Percentiles rank a stretch among this genome's conserved stretches.
Evolutionary conservation across 2,888 invertebrate species (phyloP).

Genomic region (Eupithecia tripunctaria): DNA sequence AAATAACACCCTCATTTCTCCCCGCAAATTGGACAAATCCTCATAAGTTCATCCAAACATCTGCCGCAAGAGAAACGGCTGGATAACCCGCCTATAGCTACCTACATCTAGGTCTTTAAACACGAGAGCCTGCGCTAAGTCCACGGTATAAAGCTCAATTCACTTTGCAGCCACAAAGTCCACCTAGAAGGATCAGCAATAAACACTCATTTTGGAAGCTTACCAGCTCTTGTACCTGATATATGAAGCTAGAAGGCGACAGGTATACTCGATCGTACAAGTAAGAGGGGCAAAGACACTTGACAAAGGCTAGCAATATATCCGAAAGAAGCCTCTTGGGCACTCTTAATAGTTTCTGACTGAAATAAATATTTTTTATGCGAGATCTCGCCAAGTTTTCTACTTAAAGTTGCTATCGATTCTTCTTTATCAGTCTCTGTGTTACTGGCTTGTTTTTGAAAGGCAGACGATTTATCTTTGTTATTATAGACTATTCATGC

Average conservation of each 20-base stretch:
- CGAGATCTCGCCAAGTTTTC: constrained; percentile 42
- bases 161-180: constrained; percentile 56
- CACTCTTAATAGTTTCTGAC: constrained; percentile 58
- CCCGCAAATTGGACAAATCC: constrained; percentile 56
- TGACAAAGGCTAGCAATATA: constrained; percentile 56
- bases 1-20: constrained; percentile 40
- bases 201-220: constrained; percentile 80
- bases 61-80: constrained; percentile 67
- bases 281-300: constrained; percentile 58
- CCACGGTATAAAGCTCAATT: constrained; percentile 59
- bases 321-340: constrained; percentile 49
- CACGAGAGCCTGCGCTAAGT: constrained; percentile 53
- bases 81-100: constrained; percentile 66
- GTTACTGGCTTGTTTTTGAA: constrained; percentile 34
- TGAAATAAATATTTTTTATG: constrained; percentile 51
- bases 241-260: constrained; percentile 70
- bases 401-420: constrained; percentile 34
- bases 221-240: constrained; percentile 72
- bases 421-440: constrained; percentile 32
- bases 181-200: constrained; percentile 72
- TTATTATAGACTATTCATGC: constrained; percentile 23
- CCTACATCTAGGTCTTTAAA: constrained; percentile 65
- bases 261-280: constrained; percentile 56
- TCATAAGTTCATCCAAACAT: constrained; percentile 59
- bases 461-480: constrained; percentile 22